phyloP scores from a whole-genome alignment of 2,113 vertebrate species.

The Tupaia chinensis region DNA sequence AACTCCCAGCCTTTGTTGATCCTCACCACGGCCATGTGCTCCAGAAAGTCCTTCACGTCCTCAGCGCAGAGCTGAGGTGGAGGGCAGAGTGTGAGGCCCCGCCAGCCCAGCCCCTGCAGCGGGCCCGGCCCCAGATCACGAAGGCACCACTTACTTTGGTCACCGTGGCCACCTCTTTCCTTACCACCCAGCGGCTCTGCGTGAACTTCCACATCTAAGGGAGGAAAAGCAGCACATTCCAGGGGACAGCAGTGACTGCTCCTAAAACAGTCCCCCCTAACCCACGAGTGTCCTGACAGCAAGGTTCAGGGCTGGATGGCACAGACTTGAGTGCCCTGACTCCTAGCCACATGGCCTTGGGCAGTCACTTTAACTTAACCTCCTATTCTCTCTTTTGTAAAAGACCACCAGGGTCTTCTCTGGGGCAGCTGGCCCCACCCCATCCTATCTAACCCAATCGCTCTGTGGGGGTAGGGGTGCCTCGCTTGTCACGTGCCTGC shows the following conservation, averaged over 20 bases:
- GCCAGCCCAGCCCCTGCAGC: not conserved
- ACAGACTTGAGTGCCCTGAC: not conserved
- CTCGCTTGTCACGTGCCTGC: not conserved
- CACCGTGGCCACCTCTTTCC: constrained; percentile 94
- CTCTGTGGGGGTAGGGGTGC: too few relatives aligned
- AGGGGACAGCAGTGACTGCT: not conserved
- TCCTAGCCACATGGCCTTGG: not conserved
- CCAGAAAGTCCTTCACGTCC: constrained; percentile 98
- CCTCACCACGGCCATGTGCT: constrained; percentile 95
- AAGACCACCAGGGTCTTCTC: not conserved
- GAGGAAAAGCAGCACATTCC: constrained; percentile 29
- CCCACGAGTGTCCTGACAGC: not conserved
- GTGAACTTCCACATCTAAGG: constrained; percentile 98
- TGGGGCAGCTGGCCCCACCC: too few relatives aligned
- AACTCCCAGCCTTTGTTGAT: constrained; percentile 99
- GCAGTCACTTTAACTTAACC: not conserved
- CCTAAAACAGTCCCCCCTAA: not conserved
- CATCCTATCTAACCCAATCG: too few relatives aligned
- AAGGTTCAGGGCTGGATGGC: too few relatives aligned
- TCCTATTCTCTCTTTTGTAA: not conserved
- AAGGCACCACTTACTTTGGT: constrained; percentile 91
- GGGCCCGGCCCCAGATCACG: not conserved
- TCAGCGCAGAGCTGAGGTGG: constrained; percentile 94
- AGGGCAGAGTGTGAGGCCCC: not conserved
- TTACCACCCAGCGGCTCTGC: constrained; percentile 94